These are phyloP conservation scores for Phrynocephalus versicolor DNA, from an alignment of 2,113 vertebrate genomes.

Conservation along the genomic window DNA sequence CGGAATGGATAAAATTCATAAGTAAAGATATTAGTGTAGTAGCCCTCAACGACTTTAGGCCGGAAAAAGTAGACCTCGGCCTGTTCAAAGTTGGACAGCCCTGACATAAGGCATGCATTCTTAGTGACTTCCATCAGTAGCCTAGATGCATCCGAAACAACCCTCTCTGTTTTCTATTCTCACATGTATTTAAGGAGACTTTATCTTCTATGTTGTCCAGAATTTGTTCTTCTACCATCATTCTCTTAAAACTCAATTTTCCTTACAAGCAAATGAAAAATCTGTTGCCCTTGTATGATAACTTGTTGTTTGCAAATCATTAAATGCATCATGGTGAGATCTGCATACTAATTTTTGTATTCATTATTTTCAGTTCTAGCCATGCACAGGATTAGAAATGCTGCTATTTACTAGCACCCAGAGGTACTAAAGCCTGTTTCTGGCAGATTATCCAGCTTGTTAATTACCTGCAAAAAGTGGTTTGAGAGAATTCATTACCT, in stretches of 20 bases:
- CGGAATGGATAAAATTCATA: too few relatives aligned
- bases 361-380: constrained; percentile 39
- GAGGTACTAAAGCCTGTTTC: constrained; percentile 39
- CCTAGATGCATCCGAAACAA: neutral
- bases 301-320: constrained; percentile 7
- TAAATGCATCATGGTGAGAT: accelerated
- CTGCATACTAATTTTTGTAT: neutral
- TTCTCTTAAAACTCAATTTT: neutral
- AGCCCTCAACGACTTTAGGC: too few relatives aligned
- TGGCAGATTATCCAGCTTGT: constrained; percentile 38
- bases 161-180: neutral
- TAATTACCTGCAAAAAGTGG: constrained; percentile 44
- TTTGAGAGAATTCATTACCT: constrained; percentile 36
- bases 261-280: neutral
- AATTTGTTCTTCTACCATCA: neutral
- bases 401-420: constrained; percentile 4
- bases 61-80: too few relatives aligned
- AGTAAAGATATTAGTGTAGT: too few relatives aligned
- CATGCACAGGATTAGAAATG: constrained; percentile 9
- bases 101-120: neutral
- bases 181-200: neutral
- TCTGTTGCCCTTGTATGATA: neutral
- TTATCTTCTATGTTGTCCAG: neutral
- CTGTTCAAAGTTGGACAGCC: too few relatives aligned
- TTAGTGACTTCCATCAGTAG: neutral